These are phyloP conservation scores for Oconnorella tubifera DNA, from an alignment of 2,888 invertebrate species.

Conservation along the genomic window DNA sequence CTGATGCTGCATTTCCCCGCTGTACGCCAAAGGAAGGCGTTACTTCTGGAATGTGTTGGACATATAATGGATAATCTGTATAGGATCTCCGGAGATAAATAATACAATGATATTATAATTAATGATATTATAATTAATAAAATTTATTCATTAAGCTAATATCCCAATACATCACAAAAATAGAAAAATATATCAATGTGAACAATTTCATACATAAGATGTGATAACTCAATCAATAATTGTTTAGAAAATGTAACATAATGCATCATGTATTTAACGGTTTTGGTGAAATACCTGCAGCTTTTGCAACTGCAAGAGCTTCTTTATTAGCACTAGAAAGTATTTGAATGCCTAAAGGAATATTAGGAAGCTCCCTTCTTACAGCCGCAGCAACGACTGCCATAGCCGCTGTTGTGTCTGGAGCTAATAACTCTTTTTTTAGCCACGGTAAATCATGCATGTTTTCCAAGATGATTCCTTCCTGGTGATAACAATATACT, in stretches of 20 bases:
- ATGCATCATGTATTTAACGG: background rate
- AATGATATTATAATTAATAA: too few species aligned
- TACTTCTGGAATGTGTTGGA: too few species aligned
- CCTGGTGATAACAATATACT: too few species aligned
- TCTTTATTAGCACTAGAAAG: slow-evolving; percentile 73
- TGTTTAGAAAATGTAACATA: too few species aligned
- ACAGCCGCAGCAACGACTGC: slow-evolving; percentile 65
- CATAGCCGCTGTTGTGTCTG: slow-evolving; percentile 70
- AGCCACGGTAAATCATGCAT: slow-evolving; percentile 76
- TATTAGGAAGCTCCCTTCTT: slow-evolving; percentile 59
- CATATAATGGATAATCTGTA: too few species aligned
- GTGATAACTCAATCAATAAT: background rate
- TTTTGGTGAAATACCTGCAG: slow-evolving; percentile 57
- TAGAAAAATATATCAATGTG: background rate
- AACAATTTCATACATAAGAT: background rate
- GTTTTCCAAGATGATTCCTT: slow-evolving; percentile 71
- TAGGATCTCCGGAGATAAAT: too few species aligned
- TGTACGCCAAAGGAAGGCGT: too few species aligned
- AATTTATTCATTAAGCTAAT: too few species aligned
- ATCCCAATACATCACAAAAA: too few species aligned
- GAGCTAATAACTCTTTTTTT: slow-evolving; percentile 62
- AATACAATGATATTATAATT: too few species aligned
- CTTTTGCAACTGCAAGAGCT: slow-evolving; percentile 72
- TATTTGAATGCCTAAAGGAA: slow-evolving; percentile 61
- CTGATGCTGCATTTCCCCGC: too few species aligned